These are phyloP conservation scores for Harpegnathos saltator DNA, from an alignment of 1,140 invertebrate species.

Conservation along the genomic window DNA sequence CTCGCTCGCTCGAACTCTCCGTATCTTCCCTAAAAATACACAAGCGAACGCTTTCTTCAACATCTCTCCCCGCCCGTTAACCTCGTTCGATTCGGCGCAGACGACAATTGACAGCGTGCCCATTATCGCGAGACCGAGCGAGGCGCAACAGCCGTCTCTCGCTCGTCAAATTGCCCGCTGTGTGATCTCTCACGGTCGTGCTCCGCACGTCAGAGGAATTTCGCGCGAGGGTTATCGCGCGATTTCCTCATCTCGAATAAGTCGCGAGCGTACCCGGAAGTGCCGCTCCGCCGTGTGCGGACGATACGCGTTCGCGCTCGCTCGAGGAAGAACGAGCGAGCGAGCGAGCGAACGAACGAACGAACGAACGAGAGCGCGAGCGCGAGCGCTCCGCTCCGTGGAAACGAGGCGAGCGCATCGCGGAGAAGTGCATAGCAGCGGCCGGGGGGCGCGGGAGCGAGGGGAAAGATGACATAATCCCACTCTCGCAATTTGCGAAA, in stretches of 20 bases:
- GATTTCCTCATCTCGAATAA: constrained; percentile 10
- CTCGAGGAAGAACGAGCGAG: constrained; percentile 72
- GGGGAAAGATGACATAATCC: constrained; percentile 82
- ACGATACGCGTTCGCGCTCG: background rate
- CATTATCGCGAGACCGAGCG: background rate
- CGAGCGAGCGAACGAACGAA: constrained; percentile 35
- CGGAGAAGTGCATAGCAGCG: constrained; percentile 57
- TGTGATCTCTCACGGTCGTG: background rate
- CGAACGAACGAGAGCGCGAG: constrained; percentile 66
- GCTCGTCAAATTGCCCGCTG: background rate
- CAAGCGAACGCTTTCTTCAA: too few species aligned
- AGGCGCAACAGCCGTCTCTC: constrained; percentile 22
- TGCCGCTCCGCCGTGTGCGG: constrained; percentile 6
- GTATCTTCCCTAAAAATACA: too few species aligned
- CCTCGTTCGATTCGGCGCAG: too few species aligned
- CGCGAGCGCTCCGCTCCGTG: constrained; percentile 56
- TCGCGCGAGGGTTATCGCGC: background rate
- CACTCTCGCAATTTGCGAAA: constrained; percentile 83
- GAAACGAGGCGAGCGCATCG: constrained; percentile 63
- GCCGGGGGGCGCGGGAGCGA: constrained; percentile 65
- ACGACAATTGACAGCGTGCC: background rate
- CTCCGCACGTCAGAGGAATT: background rate
- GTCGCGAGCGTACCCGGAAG: constrained; percentile 30
- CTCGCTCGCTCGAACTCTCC: background rate
- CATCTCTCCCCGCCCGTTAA: too few species aligned